Base-by-base conservation (phyloP, 2,888 invertebrate species). In the Mythimna pallens region DNA sequence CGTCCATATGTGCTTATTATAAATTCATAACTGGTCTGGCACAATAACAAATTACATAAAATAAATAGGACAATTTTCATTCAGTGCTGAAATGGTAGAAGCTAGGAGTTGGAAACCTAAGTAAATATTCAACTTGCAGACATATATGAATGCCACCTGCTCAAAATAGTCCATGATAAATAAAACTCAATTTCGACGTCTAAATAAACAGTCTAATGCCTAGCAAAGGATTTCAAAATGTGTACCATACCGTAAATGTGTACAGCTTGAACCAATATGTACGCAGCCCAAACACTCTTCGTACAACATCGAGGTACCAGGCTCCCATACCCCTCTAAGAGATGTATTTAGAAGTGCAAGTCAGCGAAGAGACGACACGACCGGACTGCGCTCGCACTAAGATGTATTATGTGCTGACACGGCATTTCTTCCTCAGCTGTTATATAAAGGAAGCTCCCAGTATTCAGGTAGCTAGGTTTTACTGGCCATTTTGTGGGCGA, bases 321-420 rank as follows among this genome's bases (percentile, higher is more conserved):
- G 82, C 61, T 43, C 17, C 57, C 71, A 81, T 69, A 78, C 22
- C 65, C 47, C 62, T 71, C 57, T 66, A 74, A 69, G 82, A 81
- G 81, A 78, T 81, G 80, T 81, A 73, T 81, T 72, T 81, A 78
- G 81, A 81, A 81, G 78, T 81, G 81, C 81, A 81, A 81, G 81
- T 81, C 81, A 81, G 81, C 81, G 68, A 59, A 78, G 57, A 65
- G 68, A 57, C 81, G 82, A 81, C 81, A 73, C 65, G 82, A 78
- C 78, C 70, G 81, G 81, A 78, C 73, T 81, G 81, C 81, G 81
- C 78, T 81, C 80, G 70, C 78, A 73, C 73, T 50, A 81, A 81
- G 81, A 81, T 78, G 59, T 81, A 81, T 81, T 81, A 81, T 81
- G 65, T 78, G 81, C 81, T 81, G 81, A 81, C 81, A 78, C 54